Conservation (phyloP, 2,888 invertebrate species). For the Saturnia japonica region DNA sequence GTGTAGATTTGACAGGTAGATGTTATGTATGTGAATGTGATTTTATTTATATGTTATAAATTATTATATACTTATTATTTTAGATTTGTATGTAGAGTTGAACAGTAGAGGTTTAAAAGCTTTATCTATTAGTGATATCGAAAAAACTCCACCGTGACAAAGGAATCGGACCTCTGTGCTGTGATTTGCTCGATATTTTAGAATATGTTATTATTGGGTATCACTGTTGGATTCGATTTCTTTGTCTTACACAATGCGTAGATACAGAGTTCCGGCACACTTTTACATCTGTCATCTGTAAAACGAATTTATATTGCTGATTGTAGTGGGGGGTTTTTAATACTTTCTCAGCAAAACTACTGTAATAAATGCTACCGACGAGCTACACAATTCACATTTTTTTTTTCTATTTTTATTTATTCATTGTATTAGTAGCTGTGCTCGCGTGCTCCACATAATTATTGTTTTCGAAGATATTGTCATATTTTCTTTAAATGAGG, state of each 20-base stretch:
- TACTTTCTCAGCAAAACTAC: too few species aligned
- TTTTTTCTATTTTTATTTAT: too few species aligned
- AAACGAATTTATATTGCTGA: neutral
- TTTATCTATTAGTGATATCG: conserved; percentile 43
- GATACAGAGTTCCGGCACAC: conserved; percentile 51
- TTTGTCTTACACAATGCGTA: conserved; percentile 41
- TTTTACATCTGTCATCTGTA: conserved; percentile 35
- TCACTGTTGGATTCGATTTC: conserved; percentile 31
- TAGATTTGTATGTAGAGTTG: conserved; percentile 47
- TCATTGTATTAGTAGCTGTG: too few species aligned
- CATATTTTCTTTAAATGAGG: too few species aligned
- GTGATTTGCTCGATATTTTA: neutral
- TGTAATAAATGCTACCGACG: too few species aligned
- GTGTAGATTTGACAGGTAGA: conserved; percentile 74
- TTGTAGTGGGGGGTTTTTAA: neutral
- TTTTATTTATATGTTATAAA: conserved; percentile 30
- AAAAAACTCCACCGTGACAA: conserved; percentile 41
- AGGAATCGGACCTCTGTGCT: conserved; percentile 39
- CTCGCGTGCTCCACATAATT: too few species aligned
- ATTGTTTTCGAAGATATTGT: too few species aligned
- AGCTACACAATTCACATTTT: too few species aligned
- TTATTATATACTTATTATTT: conserved; percentile 43
- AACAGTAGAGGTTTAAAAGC: conserved; percentile 61
- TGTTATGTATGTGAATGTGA: conserved; percentile 61
- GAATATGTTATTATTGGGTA: conserved; percentile 22